Base-by-base conservation (phyloP, 2,888 invertebrate genomes). In the Scotopteryx bipunctaria region DNA sequence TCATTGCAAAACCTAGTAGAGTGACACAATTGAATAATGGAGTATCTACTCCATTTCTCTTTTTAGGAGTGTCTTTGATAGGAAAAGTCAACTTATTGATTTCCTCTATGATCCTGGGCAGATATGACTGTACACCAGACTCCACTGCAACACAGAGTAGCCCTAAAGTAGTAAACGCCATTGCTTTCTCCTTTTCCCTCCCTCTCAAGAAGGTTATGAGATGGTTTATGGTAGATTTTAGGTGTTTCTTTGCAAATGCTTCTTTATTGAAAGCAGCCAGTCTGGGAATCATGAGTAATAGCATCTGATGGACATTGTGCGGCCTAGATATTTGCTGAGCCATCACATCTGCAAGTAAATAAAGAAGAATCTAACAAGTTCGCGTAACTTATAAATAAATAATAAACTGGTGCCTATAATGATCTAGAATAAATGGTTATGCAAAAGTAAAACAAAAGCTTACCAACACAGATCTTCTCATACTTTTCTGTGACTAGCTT, bases 11-110 rank as follows among this genome's bases (percentile, higher is more conserved):
- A 0, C 97, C 96, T 32, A 99, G 83, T 59, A 99, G 91, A 8
- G 98, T 98, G n/a, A 99, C 94, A 82, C 99, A 99, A 46, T 96
- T 95, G 77, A 98, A 98, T 29, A 99, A 94, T 0, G 97, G 94
- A 0, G 97, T 95, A 71, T 99, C 98, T 17, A 95, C 91, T 0
- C 92, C 87, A 14, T 91, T 86, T 49, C 94, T 93, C 74, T 96
- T 96, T 73, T 96, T 97, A 0, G 95, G 92, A 0, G 93, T 93
- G 59, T 96, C 96, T 75, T 94, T 93, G 0, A 94, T 90, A 0
- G 98, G 97, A 38, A 98, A 83, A 2, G 94, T 93, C 25, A 92
- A 77, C 71, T 94, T 94, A 25, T 97, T 94, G 4, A 94, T 93
- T 67, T 96, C 54, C 9, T 48, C 96, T 93, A 98, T 96, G 36